phyloP scores from a whole-genome alignment of 2,113 vertebrate species.

The Tragelaphus imberbis region DNA sequence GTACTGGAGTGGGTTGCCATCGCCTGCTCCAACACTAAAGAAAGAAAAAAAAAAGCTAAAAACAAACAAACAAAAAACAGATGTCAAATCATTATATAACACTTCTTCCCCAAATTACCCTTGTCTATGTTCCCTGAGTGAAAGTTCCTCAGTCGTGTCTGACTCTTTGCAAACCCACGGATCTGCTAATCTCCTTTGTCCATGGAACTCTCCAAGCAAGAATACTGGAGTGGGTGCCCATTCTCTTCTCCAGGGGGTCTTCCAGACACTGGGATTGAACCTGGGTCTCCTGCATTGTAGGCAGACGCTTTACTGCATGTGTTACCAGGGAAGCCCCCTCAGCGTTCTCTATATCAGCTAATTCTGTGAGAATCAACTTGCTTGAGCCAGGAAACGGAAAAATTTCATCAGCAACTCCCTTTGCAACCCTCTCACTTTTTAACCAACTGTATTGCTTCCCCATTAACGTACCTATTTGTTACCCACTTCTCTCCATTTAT shows the following conservation, averaged over 20 bases:
- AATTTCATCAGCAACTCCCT: background rate
- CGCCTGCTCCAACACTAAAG: background rate
- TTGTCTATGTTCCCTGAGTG: background rate
- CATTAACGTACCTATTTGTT: background rate
- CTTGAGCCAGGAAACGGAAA: background rate
- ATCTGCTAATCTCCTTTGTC: background rate
- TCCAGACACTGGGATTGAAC: background rate
- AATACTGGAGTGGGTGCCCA: background rate
- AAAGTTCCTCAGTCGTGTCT: background rate
- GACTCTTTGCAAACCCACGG: background rate
- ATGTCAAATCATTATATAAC: background rate
- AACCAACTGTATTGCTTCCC: background rate
- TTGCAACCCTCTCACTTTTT: background rate
- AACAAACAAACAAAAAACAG: background rate
- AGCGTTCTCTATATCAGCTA: background rate
- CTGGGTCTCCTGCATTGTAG: background rate
- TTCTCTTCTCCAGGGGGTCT: background rate
- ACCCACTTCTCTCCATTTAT: background rate
- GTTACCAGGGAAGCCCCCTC: background rate
- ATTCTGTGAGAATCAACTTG: background rate
- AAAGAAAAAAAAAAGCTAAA: background rate
- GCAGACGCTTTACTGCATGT: background rate
- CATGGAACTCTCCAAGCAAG: background rate
- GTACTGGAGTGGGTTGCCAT: too few relatives aligned
- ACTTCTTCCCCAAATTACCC: background rate